Evolutionary conservation across 2,888 invertebrate genomes (phyloP), one percentile per base, ranked within the genome.

Genomic region (Chouioia cunea): DNA sequence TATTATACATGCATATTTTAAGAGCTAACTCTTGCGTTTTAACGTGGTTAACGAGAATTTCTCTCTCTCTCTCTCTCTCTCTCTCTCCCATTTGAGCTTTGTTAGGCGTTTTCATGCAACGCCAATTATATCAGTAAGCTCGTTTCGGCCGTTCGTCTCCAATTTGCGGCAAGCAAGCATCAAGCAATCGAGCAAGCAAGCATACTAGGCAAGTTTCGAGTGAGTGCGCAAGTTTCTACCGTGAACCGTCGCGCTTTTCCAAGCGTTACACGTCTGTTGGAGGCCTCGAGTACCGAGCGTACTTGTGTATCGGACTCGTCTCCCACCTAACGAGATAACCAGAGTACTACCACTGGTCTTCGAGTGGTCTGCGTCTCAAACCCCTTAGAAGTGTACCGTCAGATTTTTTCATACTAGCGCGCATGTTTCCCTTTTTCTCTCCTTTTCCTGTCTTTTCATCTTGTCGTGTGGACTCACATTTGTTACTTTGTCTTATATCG

Each of bases 41-140:
- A n/a, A n/a, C 27, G 27, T 6, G 27, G 3, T 27, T 27, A 27
- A 27, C 27, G 27, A 27, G 27, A n/a, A n/a, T 73, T 57, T 65
- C 56, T 71, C 54, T 22, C 36, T 36, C 46, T 63, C 54, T 66
- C 64, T 65, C 20, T 50, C 15, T n/a, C 62, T 46, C 12, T 62
- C 44, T 68, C 62, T 47, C 16, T 18, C 22, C 36, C 48, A n/a
- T n/a, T 18, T 22, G 48, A 50, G 43, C 23, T 64, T 58, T 16
- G 53, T 68, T 60, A 60, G 15, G 48, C 15, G 44, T 18, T 18
- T 22, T 48, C 53, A 43, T 79, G 80, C 36, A 81, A 82, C 80
- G 81, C 83, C 83, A 83, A 83, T 84, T 84, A 83, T 80, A 81
- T 80, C 81, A 1, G 80, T 78, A 79, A 81, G 79, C 79, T 64